These are phyloP conservation scores for Calameuta pallipes DNA, from an alignment of 2,888 invertebrate genomes.

Conservation along the genomic window DNA sequence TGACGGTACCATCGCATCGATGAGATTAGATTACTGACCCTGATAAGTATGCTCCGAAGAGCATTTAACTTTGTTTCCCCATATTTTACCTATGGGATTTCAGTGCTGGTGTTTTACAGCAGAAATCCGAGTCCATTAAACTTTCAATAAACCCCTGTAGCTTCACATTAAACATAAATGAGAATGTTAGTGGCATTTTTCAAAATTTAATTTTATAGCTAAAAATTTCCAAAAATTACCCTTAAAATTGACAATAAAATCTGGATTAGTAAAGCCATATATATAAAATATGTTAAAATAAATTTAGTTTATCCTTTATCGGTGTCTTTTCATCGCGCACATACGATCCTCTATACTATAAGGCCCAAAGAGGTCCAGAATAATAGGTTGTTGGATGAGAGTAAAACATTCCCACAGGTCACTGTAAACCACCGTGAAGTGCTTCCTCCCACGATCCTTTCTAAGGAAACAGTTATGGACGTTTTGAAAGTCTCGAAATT, in stretches of 20 bases:
- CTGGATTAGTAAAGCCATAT: too few relatives aligned
- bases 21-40: constrained; percentile 39
- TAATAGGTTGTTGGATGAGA: background rate
- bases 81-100: constrained; percentile 1
- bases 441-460: constrained; percentile 45
- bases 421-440: background rate
- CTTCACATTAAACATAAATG: background rate
- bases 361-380: background rate
- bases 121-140: background rate
- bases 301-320: background rate
- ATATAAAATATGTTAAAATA: background rate
- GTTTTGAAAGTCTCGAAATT: constrained; percentile 34
- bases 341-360: background rate
- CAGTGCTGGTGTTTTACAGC: background rate
- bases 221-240: background rate
- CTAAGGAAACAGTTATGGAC: constrained; percentile 42
- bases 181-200: background rate
- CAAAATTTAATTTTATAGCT: background rate
- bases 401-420: constrained; percentile 44
- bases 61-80: constrained; percentile 18
- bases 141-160: background rate
- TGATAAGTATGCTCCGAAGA: constrained; percentile 22
- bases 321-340: background rate
- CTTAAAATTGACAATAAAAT: background rate
- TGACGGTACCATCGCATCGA: constrained; percentile 25